Conservation (phyloP, 2,797 vertebrate species). For the Brachyrhaphis roseni region DNA sequence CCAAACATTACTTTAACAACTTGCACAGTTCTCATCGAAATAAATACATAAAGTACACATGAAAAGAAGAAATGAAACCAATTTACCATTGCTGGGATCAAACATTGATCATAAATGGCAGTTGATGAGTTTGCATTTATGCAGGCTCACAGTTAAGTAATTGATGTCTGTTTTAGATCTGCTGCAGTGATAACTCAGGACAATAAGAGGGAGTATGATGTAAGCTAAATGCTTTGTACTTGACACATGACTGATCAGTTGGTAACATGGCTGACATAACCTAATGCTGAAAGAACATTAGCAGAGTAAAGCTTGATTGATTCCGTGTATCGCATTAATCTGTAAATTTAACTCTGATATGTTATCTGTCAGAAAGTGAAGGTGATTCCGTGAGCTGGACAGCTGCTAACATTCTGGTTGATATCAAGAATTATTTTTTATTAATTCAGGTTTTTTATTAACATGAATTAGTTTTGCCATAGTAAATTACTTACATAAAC, state of each 20-base stretch:
- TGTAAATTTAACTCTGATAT: neutral
- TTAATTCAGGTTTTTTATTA: neutral
- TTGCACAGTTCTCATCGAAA: neutral
- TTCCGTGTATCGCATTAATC: neutral
- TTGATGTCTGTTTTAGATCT: neutral
- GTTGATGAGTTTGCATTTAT: neutral
- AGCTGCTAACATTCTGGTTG: neutral
- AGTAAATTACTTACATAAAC: neutral
- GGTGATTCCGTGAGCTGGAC: neutral
- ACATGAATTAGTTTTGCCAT: neutral
- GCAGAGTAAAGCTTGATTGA: conserved; percentile 4
- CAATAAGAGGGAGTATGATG: neutral
- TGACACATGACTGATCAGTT: conserved; percentile 1
- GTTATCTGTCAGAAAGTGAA: neutral
- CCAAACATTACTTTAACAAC: neutral
- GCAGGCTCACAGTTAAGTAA: neutral
- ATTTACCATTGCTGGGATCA: neutral
- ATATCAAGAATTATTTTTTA: neutral
- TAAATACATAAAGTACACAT: neutral
- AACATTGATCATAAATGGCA: neutral
- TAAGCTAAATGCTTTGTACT: neutral
- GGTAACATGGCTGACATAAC: neutral
- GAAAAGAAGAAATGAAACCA: neutral
- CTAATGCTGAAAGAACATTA: neutral
- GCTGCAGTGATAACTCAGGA: neutral